A percentile compares a stretch with the other conserved stretches of the same genome.
These are phyloP conservation scores for Saguinus midas DNA, from an alignment of 2,113 vertebrate species.

Conservation along the genomic window DNA sequence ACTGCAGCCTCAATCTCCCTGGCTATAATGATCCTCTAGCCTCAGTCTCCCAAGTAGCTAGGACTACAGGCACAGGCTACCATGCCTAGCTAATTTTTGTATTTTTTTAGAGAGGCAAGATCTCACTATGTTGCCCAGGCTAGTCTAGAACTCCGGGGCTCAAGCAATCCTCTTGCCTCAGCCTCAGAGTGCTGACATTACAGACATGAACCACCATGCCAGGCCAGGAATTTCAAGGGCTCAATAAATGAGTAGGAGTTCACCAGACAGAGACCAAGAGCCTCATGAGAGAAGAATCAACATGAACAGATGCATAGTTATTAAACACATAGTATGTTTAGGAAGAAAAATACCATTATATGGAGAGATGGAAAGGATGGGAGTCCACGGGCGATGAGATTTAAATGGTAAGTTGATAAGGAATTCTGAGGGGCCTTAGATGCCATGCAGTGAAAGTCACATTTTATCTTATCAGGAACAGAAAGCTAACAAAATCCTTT, in stretches of 20 bases:
- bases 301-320: background rate
- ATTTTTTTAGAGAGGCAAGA: too few species aligned
- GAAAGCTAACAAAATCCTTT: conserved; percentile 3
- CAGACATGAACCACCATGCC: too few species aligned
- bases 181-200: too few species aligned
- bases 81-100: too few species aligned
- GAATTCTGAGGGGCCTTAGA: background rate
- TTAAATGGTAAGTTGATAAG: background rate
- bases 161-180: too few species aligned
- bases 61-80: too few species aligned
- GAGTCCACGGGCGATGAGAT: background rate
- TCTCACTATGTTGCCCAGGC: too few species aligned
- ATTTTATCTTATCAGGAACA: background rate
- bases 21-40: too few species aligned
- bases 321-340: background rate
- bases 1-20: too few species aligned
- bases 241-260: background rate
- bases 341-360: background rate
- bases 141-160: too few species aligned
- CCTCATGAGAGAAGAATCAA: background rate
- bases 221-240: background rate
- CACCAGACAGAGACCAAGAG: background rate
- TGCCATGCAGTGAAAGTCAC: background rate
- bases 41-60: too few species aligned
- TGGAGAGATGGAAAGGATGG: background rate